Conservation (phyloP, 2,113 vertebrate genomes). For the Emydocephalus ijimae region DNA sequence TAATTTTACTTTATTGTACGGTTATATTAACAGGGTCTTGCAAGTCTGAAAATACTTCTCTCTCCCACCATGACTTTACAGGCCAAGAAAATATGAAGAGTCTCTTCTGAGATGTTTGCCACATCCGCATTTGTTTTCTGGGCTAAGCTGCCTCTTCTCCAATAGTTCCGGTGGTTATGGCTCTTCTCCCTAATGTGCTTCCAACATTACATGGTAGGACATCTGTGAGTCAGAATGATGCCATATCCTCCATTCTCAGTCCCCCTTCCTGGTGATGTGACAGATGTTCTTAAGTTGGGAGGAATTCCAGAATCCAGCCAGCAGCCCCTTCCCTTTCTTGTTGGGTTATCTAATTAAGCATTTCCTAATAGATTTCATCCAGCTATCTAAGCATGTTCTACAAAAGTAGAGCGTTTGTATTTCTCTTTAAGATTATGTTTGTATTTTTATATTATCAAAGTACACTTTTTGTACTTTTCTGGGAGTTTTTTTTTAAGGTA, state of each 20-base stretch:
- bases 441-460: not conserved
- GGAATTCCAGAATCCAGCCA: not conserved
- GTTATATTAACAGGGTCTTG: not conserved
- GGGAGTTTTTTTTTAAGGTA: not conserved
- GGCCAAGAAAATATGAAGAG: not conserved
- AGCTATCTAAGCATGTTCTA: not conserved
- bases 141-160: not conserved
- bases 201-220: not conserved
- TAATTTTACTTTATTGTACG: not conserved
- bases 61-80: not conserved
- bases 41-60: not conserved
- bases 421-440: not conserved
- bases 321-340: not conserved
- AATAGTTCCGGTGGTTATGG: not conserved
- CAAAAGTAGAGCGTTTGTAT: not conserved
- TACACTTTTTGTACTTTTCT: not conserved
- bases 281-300: not conserved
- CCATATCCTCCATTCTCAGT: not conserved
- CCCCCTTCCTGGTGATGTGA: not conserved
- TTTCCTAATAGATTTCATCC: not conserved
- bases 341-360: not conserved
- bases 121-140: not conserved
- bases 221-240: not conserved
- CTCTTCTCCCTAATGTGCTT: not conserved
- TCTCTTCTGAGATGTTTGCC: not conserved